Percentiles rank a stretch among this genome's conserved stretches.
phyloP scores from a whole-genome alignment of 1,140 invertebrate genomes.

The Cotesia typhae region DNA sequence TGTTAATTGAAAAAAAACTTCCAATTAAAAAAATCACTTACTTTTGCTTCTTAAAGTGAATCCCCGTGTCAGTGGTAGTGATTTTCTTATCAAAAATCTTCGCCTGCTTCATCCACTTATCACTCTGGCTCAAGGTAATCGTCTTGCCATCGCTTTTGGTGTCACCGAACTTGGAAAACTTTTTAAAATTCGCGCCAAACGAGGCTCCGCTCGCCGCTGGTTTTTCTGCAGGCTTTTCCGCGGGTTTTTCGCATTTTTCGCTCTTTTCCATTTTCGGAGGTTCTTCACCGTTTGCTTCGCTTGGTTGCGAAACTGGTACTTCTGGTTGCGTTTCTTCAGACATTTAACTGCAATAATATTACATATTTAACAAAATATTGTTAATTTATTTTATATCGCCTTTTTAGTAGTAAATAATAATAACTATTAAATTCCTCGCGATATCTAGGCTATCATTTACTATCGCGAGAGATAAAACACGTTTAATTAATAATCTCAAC shows the following conservation, averaged over 20 bases:
- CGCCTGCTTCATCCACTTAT: constrained; percentile 96
- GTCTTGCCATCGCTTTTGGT: constrained; percentile 85
- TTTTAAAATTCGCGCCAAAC: constrained; percentile 66
- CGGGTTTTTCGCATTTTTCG: constrained; percentile 48
- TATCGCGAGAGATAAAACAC: no score
- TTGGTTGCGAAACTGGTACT: not conserved
- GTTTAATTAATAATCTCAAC: no score
- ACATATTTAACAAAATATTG: not conserved
- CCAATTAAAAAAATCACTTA: constrained; percentile 51
- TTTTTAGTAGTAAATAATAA: not conserved
- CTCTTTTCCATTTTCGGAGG: constrained; percentile 54
- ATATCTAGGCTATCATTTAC: not conserved
- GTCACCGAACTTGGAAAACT: constrained; percentile 89
- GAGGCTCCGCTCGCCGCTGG: constrained; percentile 38
- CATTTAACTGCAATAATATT: constrained; percentile 9
- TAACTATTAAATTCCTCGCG: not conserved
- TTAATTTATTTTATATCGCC: not conserved
- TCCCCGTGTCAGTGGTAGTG: constrained; percentile 88
- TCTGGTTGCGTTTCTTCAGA: constrained; percentile 4
- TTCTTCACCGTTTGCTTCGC: not conserved
- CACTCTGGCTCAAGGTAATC: constrained; percentile 87
- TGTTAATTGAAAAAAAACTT: no score
- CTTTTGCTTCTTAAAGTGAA: constrained; percentile 90
- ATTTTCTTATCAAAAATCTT: constrained; percentile 92
- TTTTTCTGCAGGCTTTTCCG: constrained; percentile 45